Percentiles rank a stretch among this genome's conserved stretches.
Evolutionary conservation across 2,797 vertebrate species (phyloP).

Genomic region (Darevskia mixta): DNA sequence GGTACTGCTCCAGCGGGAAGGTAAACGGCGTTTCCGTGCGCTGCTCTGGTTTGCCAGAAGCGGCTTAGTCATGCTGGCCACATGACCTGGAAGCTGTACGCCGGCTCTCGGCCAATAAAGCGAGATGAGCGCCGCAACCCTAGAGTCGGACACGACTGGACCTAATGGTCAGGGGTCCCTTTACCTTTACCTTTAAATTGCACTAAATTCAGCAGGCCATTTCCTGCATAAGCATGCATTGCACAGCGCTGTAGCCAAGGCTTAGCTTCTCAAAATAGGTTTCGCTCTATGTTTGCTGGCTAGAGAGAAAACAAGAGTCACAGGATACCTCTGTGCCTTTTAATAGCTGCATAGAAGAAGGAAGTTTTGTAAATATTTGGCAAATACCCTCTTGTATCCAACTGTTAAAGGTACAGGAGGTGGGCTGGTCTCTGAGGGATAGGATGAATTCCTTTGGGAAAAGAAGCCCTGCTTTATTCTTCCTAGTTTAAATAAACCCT

Average conservation of each 20-base stretch:
- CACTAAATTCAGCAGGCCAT: not conserved
- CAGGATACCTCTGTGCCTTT: not conserved
- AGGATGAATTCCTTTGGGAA: not conserved
- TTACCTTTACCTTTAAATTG: too few species aligned
- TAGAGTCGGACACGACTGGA: too few species aligned
- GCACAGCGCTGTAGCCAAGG: not conserved
- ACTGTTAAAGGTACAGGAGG: not conserved
- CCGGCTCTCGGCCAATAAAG: too few species aligned
- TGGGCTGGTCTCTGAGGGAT: not conserved
- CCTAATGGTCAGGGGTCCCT: too few species aligned
- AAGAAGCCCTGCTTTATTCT: not conserved
- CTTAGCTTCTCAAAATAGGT: not conserved
- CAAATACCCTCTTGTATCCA: not conserved
- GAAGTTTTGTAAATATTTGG: not conserved
- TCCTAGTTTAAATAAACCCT: not conserved
- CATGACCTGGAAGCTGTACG: too few species aligned
- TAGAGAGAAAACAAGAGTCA: not conserved
- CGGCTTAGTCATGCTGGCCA: too few species aligned
- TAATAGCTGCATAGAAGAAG: not conserved
- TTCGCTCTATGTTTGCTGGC: not conserved
- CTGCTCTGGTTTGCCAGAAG: too few species aligned
- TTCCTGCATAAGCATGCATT: not conserved
- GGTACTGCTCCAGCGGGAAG: too few species aligned
- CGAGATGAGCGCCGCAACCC: too few species aligned
- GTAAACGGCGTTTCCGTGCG: too few species aligned